Evolutionary conservation across 2,888 invertebrate genomes (phyloP), one percentile per base, ranked within the genome.

Genomic region (Eupithecia inturbata): DNA sequence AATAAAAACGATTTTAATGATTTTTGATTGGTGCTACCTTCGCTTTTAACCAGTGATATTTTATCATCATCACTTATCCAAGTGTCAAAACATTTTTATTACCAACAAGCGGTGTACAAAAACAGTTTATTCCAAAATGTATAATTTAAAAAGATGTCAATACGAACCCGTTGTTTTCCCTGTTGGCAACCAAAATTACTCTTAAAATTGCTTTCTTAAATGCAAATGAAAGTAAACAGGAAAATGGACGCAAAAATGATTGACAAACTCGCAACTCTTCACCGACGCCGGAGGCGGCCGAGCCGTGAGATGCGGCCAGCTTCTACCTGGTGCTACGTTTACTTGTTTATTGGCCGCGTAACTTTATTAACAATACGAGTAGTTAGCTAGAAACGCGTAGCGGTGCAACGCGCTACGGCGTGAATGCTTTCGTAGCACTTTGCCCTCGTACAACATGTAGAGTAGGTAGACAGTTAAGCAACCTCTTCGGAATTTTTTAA

Each of bases 211-310:
- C 85, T 88, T 88, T 87, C 87, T 88, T 88, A 88, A 87, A 89
- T 85, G 87, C 86, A 89, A 88, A 89, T 88, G 87, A 88, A 88
- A 86, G 86, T 84, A 85, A 88, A 87, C 87, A 84, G 85, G 85
- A 83, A 88, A 88, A 87, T 83, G 84, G 84, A 81, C 85, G 84
- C 82, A 85, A 89, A 87, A 89, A 89, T 88, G 85, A 89, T 88
- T 86, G 83, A 89, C 83, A 71, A 77, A 83, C 85, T 85, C 85
- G 78, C 85, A 86, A 87, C 83, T 85, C 82, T 82, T 83, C 82
- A 78, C 75, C 73, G 77, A 12, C 53, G 70, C 69, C 72, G 68
- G 68, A 72, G 36, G 41, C 36, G 33, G 31, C 31, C 63, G 33
- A 19, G 63, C 0, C 1, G 16, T 22, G 62, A 19, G 28, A 16